These are phyloP conservation scores for Mystacides longicornis DNA, from an alignment of 2,888 invertebrate genomes.

Conservation along the genomic window DNA sequence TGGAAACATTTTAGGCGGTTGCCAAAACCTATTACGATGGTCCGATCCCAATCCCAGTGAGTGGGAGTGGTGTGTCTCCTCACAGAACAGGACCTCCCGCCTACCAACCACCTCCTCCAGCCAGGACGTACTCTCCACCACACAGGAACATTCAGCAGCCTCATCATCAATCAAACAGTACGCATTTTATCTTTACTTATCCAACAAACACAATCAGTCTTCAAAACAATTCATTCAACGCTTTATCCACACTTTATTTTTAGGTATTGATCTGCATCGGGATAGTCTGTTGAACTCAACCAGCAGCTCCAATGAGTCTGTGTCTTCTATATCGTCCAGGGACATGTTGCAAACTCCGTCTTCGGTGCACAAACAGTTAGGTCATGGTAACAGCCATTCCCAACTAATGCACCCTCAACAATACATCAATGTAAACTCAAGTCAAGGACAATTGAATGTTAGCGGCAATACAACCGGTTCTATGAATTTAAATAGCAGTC, in stretches of 20 bases:
- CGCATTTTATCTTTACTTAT: background rate
- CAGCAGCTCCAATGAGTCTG: conserved; percentile 81
- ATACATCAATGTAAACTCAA: conserved; percentile 8
- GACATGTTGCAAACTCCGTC: conserved; percentile 36
- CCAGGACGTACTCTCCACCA: conserved; percentile 21
- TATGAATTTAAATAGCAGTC: conserved; percentile 15
- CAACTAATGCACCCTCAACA: conserved; percentile 23
- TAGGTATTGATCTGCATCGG: conserved; percentile 23
- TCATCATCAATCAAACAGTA: conserved; percentile 16
- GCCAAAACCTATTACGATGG: conserved; percentile 45
- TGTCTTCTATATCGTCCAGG: conserved; percentile 60
- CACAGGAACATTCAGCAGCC: conserved; percentile 11
- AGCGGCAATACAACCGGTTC: conserved; percentile 13
- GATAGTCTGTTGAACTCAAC: conserved; percentile 39
- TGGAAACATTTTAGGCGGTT: conserved; percentile 35
- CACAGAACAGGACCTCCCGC: conserved; percentile 22
- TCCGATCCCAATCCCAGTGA: conserved; percentile 29
- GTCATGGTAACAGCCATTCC: conserved; percentile 19
- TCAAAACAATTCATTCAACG: background rate
- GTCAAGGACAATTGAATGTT: conserved; percentile 18
- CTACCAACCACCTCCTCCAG: conserved; percentile 32
- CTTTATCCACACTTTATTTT: background rate
- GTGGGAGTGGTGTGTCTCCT: conserved; percentile 18
- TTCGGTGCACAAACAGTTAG: conserved; percentile 16
- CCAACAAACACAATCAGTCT: background rate